Base-by-base conservation (phyloP, 2,888 invertebrate genomes). In the Mamestra brassicae region DNA sequence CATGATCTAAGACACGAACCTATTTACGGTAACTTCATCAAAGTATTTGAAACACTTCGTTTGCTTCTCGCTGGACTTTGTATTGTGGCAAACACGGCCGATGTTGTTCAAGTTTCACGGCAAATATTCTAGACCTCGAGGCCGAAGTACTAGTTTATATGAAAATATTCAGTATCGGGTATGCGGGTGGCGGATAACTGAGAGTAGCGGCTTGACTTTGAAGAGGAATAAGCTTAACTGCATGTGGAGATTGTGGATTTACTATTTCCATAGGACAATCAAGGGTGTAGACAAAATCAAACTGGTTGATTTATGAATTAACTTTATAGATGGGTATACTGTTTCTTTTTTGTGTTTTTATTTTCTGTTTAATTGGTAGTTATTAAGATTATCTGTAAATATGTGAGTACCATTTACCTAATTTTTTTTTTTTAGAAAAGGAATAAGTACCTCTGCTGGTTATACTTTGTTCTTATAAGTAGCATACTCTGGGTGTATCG, bases 1-100 rank as follows among this genome's bases (percentile, higher is more conserved):
- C 66, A 71, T 63, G 15, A 58, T 79, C 79, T 72, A 77, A 64
- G 74, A 74, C 50, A 60, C 4, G 63, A 57, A 76, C 68, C 71
- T 78, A 74, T 76, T 85, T 77, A 82, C 71, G 69, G 76, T 81
- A 74, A 84, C 76, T 84, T 81, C 66, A 74, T 80, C 61, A 72
- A 78, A 83, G 84, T 72, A 80, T 85, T 83, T 52, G 55, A 74
- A 84, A 80, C 61, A 65, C 66, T 81, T 80, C 72, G 67, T 70
- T 74, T 65, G 34, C 17, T 70, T 65, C 70, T 78, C 42, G 38
- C 36, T 60, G 68, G 67, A 71, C 74, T 78, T 78, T 65, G 72
- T 38, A 64, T 54, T 70, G 71, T 58, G 38, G 63, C 58, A 67
- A 72, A 71, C 74, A 69, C 42, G 47, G 64, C 26, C 54, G 47